A percentile compares a stretch with the other conserved stretches of the same genome.
Conservation (phyloP, 2,888 invertebrate genomes). For the Thecophora atra region DNA sequence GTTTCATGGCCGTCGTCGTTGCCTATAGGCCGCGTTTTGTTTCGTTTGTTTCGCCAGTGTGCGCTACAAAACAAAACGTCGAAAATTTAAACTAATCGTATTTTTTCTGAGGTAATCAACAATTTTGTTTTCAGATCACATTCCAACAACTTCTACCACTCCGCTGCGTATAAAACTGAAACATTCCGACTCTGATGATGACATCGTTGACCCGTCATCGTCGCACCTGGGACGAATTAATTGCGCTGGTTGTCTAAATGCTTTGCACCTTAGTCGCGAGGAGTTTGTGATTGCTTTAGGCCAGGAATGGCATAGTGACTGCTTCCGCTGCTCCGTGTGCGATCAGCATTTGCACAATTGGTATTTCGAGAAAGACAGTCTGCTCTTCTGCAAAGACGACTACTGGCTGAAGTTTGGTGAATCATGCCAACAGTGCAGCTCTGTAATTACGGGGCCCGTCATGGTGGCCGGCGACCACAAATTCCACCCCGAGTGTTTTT, state of each 20-base stretch:
- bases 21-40: background rate
- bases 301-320: constrained; percentile 90
- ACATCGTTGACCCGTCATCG: background rate
- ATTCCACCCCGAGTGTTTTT: constrained; percentile 96
- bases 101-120: background rate
- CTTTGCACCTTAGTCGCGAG: constrained; percentile 66
- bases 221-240: constrained; percentile 23
- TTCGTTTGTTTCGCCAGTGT: constrained; percentile 11
- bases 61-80: background rate
- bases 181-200: constrained; percentile 26
- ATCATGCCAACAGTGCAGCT: constrained; percentile 86
- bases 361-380: constrained; percentile 93
- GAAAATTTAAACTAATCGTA: background rate
- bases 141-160: constrained; percentile 35
- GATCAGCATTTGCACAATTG: constrained; percentile 85
- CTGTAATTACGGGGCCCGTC: constrained; percentile 78
- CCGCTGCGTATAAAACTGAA: constrained; percentile 22
- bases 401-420: constrained; percentile 90
- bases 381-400: constrained; percentile 88
- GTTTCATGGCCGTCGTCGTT: constrained; percentile 29
- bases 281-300: constrained; percentile 83
- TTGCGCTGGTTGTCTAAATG: constrained; percentile 58
- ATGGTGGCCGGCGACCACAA: constrained; percentile 96
- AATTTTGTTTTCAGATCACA: constrained; percentile 32
- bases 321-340: constrained; percentile 93